Conservation (phyloP, 2,888 invertebrate species). For the Metalampra italica region DNA sequence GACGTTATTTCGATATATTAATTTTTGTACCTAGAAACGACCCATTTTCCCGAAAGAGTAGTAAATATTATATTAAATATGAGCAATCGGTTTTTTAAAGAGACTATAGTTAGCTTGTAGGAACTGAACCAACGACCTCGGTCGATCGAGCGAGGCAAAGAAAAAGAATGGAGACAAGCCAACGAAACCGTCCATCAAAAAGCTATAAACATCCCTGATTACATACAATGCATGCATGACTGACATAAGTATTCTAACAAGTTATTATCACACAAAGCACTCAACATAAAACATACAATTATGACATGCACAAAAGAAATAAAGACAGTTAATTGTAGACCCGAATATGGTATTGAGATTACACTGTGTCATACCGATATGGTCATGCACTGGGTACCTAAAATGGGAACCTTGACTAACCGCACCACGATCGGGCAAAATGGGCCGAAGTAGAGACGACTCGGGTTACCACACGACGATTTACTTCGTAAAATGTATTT, state of each 20-base stretch:
- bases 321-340: conserved; percentile 57
- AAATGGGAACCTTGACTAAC: conserved; percentile 72
- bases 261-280: conserved; percentile 21
- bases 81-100: too few relatives aligned
- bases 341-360: conserved; percentile 63
- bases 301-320: conserved; percentile 55
- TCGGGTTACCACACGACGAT: not conserved
- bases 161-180: too few relatives aligned
- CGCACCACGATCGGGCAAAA: conserved; percentile 45
- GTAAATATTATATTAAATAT: too few relatives aligned
- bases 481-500: not conserved
- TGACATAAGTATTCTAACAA: not conserved
- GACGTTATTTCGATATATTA: too few relatives aligned
- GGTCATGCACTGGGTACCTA: conserved; percentile 31
- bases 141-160: too few relatives aligned
- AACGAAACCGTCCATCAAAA: too few relatives aligned
- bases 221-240: not conserved
- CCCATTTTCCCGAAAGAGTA: too few relatives aligned
- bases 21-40: too few relatives aligned
- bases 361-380: conserved; percentile 54
- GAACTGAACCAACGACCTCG: too few relatives aligned
- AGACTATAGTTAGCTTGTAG: too few relatives aligned
- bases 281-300: conserved; percentile 38
- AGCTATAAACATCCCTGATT: too few relatives aligned
- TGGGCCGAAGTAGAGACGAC: conserved; percentile 29